These are phyloP conservation scores for Idaea biselata DNA, from an alignment of 2,888 invertebrate genomes.

Conservation along the genomic window DNA sequence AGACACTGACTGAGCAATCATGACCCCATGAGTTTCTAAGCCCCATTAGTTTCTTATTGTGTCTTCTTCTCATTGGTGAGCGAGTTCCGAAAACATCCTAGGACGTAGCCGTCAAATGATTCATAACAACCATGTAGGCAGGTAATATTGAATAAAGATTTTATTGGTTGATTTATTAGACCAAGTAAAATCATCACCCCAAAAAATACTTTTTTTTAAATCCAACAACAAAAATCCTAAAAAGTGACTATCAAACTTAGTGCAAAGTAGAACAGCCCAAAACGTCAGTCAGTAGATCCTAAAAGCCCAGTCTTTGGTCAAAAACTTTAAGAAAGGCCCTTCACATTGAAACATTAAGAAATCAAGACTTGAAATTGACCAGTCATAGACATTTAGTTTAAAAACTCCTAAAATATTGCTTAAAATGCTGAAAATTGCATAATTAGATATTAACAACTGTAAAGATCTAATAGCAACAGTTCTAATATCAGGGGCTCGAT, in stretches of 20 bases:
- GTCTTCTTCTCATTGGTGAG: too few relatives aligned
- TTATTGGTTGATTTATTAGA: too few relatives aligned
- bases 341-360: background rate
- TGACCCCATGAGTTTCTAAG: too few relatives aligned
- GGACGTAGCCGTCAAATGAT: too few relatives aligned
- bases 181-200: too few relatives aligned
- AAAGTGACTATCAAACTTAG: slow-evolving; percentile 14
- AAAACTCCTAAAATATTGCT: background rate
- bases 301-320: background rate
- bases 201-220: slow-evolving; percentile 32
- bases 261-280: background rate
- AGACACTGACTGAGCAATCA: slow-evolving; percentile 17
- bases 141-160: too few relatives aligned
- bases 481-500: too few relatives aligned
- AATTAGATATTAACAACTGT: too few relatives aligned
- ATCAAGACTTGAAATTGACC: background rate
- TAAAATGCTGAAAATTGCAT: background rate
- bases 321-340: background rate
- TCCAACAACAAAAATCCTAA: slow-evolving; percentile 34
- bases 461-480: too few relatives aligned
- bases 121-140: too few relatives aligned
- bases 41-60: too few relatives aligned
- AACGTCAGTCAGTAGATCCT: background rate
- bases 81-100: too few relatives aligned
- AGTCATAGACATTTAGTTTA: background rate